phyloP scores from a whole-genome alignment of 2,888 invertebrate species.

The Callinectes sapidus region DNA sequence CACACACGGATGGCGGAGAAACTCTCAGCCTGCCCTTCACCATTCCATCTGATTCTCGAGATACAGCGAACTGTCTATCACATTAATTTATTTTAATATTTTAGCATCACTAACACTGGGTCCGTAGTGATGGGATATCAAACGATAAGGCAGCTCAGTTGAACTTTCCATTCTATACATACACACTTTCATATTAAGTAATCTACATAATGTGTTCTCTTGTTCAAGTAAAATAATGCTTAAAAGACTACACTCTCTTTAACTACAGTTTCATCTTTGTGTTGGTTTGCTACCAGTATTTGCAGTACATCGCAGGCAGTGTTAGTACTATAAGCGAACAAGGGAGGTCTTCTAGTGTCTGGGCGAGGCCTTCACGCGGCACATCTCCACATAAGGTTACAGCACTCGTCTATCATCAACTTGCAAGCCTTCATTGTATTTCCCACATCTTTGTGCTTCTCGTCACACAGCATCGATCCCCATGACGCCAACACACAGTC shows the following conservation, averaged over 20 bases:
- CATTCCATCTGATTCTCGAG: too few species aligned
- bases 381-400: not conserved
- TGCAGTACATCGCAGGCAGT: not conserved
- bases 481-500: not conserved
- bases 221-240: not conserved
- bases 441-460: not conserved
- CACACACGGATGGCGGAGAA: too few species aligned
- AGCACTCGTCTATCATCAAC: not conserved
- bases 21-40: too few species aligned
- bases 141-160: too few species aligned
- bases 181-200: not conserved
- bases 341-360: not conserved
- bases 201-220: not conserved
- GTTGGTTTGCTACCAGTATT: slow-evolving; percentile 1
- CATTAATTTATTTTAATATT: too few species aligned
- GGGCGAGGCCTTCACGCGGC: not conserved
- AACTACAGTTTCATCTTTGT: not conserved
- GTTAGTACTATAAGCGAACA: not conserved
- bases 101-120: too few species aligned
- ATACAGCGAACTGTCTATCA: too few species aligned
- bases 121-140: too few species aligned
- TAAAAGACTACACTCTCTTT: not conserved
- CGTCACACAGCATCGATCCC: not conserved
- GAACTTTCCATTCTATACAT: not conserved
- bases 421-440: not conserved